phyloP scores from a whole-genome alignment of 2,888 invertebrate genomes.

The Pogonocherus hispidulus region DNA sequence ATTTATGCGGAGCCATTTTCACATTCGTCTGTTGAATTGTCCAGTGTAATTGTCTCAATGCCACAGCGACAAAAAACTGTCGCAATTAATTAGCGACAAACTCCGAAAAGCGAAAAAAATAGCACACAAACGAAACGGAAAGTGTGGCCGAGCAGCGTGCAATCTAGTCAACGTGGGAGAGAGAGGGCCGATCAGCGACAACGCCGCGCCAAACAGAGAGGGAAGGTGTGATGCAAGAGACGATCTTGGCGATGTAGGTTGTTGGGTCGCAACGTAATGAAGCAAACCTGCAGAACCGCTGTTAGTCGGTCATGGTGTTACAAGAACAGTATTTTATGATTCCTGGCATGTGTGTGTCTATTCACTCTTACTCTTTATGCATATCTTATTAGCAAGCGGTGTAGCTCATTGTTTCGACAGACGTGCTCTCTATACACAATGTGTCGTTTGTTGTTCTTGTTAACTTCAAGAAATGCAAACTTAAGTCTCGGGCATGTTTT shows the following conservation, averaged over 20 bases:
- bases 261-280: slow-evolving; percentile 59
- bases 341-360: slow-evolving; percentile 21
- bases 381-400: slow-evolving; percentile 23
- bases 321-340: slow-evolving; percentile 31
- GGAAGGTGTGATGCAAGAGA: slow-evolving; percentile 60
- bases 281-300: slow-evolving; percentile 40
- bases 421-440: slow-evolving; percentile 1
- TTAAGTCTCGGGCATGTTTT: too few species aligned
- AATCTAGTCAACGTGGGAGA: slow-evolving; percentile 42
- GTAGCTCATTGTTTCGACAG: slow-evolving; percentile 21
- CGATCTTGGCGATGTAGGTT: slow-evolving; percentile 65
- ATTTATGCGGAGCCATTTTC: not conserved
- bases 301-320: slow-evolving; percentile 40
- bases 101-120: slow-evolving; percentile 30
- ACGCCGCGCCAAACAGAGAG: slow-evolving; percentile 36
- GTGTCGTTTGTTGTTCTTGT: not conserved
- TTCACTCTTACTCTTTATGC: slow-evolving; percentile 33
- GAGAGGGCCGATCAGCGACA: not conserved
- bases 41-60: slow-evolving; percentile 22
- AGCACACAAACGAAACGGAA: slow-evolving; percentile 41
- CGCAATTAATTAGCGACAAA: slow-evolving; percentile 14
- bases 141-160: slow-evolving; percentile 42
- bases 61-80: slow-evolving; percentile 6
- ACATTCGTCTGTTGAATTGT: slow-evolving; percentile 1
- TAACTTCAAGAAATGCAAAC: too few species aligned